Evolutionary conservation across 2,113 vertebrate species (phyloP).

Genomic region (Rhabdornis inornatus): DNA sequence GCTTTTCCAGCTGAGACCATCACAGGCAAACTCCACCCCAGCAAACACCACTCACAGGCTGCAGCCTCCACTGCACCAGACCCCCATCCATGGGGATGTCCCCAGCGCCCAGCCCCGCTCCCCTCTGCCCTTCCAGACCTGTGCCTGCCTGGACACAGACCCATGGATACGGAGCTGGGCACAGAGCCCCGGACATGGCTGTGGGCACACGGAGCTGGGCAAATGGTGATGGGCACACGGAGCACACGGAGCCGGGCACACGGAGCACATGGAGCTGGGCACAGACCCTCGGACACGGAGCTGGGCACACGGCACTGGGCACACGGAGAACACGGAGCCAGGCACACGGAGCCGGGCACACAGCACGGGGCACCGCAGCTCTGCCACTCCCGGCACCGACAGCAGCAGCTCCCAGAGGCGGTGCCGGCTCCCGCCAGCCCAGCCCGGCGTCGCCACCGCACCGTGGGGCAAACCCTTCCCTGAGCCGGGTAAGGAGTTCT

Average conservation of each 20-base stretch:
- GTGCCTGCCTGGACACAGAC: not conserved
- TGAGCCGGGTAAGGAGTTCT: not conserved
- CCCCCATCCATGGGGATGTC: not conserved
- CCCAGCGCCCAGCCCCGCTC: not conserved
- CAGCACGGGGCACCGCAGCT: not conserved
- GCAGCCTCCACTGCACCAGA: rapidly evolving
- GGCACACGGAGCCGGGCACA: not conserved
- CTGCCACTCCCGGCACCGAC: rapidly evolving
- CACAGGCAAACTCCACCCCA: not conserved
- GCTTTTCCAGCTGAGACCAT: not conserved
- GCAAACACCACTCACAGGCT: not conserved
- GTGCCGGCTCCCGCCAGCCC: rapidly evolving
- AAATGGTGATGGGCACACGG: too few relatives aligned
- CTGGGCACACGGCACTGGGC: too few relatives aligned
- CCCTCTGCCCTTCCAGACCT: not conserved
- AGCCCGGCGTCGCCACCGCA: rapidly evolving
- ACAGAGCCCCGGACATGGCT: too few relatives aligned
- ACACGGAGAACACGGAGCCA: too few relatives aligned
- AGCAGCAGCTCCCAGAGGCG: not conserved
- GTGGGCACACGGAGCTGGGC: too few relatives aligned
- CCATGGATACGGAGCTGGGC: too few relatives aligned
- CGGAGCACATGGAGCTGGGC: too few relatives aligned
- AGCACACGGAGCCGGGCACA: too few relatives aligned
- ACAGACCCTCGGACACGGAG: not conserved
- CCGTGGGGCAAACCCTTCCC: not conserved